These are phyloP conservation scores for Oryzias dopingdopingensis DNA, from an alignment of 2,797 vertebrate species.

Conservation along the genomic window DNA sequence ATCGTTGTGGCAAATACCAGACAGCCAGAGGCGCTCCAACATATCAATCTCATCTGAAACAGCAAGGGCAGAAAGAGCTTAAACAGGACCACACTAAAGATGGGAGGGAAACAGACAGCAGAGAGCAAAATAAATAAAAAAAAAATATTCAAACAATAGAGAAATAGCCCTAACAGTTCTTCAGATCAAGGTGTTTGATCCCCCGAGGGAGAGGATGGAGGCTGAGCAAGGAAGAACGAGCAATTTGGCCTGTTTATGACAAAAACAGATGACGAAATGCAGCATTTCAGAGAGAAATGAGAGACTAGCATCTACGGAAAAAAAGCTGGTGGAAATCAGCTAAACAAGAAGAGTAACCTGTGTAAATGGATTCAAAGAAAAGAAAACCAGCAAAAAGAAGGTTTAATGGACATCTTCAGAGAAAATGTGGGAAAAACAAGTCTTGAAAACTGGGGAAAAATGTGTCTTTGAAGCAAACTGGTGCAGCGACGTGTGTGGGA, in stretches of 20 bases:
- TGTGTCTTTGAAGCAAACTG: conserved; percentile 50
- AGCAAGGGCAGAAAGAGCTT: not conserved
- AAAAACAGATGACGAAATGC: conserved; percentile 42
- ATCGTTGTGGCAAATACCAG: conserved; percentile 82
- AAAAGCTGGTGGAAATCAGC: not conserved
- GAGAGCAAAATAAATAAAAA: conserved; percentile 18
- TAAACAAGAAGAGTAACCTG: not conserved
- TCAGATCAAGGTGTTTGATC: conserved; percentile 36
- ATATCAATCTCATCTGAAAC: conserved; percentile 80
- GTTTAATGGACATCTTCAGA: conserved; percentile 18
- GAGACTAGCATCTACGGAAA: not conserved
- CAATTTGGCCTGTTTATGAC: conserved; percentile 17
- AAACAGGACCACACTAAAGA: not conserved
- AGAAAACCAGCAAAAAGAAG: not conserved
- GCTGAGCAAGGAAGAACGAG: conserved; percentile 6
- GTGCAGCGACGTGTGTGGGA: conserved; percentile 42
- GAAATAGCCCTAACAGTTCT: conserved; percentile 3
- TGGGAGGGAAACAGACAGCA: conserved; percentile 1
- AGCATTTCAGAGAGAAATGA: conserved; percentile 17
- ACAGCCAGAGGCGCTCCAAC: conserved; percentile 83
- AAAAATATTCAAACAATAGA: conserved; percentile 8
- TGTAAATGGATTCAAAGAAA: not conserved
- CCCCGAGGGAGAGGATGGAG: conserved; percentile 10
- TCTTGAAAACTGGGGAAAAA: conserved; percentile 1
- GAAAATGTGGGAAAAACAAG: conserved; percentile 23